These are phyloP conservation scores for Tychaedon coryphoeus DNA, from an alignment of 2,113 vertebrate genomes.

Conservation along the genomic window DNA sequence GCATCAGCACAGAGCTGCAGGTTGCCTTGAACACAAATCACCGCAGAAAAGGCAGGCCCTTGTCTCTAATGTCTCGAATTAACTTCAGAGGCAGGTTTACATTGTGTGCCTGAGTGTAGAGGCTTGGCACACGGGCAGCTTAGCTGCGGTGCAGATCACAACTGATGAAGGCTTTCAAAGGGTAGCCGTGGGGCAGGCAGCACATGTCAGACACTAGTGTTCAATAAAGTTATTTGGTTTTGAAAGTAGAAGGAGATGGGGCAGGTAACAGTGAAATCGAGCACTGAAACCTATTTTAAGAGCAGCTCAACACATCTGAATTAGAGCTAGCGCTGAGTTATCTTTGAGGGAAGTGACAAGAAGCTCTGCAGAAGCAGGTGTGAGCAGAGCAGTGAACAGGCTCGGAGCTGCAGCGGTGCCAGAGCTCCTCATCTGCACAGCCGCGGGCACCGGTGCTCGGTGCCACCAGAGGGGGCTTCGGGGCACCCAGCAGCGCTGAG, in stretches of 20 bases:
- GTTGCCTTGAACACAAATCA: background rate
- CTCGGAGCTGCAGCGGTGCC: background rate
- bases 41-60: background rate
- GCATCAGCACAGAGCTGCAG: background rate
- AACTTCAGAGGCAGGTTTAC: background rate
- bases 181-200: background rate
- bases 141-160: background rate
- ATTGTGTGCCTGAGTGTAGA: background rate
- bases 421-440: background rate
- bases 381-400: background rate
- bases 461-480: conserved; percentile 56
- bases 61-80: background rate
- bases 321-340: background rate
- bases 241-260: background rate
- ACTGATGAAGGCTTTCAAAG: background rate
- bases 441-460: background rate
- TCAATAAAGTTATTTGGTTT: background rate
- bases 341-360: background rate
- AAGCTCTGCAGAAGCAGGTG: background rate
- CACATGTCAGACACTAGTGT: background rate
- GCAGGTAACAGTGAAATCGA: background rate
- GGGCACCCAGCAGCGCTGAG: background rate
- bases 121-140: background rate
- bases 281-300: background rate
- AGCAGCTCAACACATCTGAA: background rate